A percentile compares a stretch with the other conserved stretches of the same genome.
These are phyloP conservation scores for Drosophila helvetica DNA, from an alignment of 2,888 invertebrate genomes.

Conservation along the genomic window DNA sequence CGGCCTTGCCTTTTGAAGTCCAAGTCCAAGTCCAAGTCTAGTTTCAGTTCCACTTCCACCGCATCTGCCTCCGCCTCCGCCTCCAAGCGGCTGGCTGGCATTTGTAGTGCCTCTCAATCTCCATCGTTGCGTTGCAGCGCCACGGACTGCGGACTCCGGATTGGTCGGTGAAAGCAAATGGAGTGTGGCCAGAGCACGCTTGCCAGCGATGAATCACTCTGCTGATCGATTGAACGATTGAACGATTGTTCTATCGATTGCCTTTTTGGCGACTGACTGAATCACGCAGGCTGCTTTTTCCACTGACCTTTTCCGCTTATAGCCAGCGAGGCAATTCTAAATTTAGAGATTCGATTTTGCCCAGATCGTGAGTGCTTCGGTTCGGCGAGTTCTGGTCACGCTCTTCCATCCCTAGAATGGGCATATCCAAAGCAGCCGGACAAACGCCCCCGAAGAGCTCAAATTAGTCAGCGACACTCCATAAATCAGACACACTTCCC, in stretches of 20 bases:
- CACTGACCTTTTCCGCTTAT: constrained; percentile 23
- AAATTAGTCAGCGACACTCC: constrained; percentile 76
- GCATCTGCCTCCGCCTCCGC: no score
- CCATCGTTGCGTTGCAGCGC: no score
- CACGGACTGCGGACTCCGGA: no score
- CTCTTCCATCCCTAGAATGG: constrained; percentile 38
- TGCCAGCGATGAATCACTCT: constrained; percentile 11
- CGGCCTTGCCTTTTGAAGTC: constrained; percentile 18
- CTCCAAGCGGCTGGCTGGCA: neutral
- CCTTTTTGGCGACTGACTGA: constrained; percentile 13
- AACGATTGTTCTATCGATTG: constrained; percentile 24
- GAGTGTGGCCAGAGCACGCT: constrained; percentile 2
- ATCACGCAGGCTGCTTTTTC: neutral
- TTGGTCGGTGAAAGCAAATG: neutral
- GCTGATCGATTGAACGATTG: constrained; percentile 15
- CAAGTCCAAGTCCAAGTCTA: constrained; percentile 3
- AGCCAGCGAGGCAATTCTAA: constrained; percentile 16
- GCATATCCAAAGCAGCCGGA: constrained; percentile 15
- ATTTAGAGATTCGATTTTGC: constrained; percentile 19
- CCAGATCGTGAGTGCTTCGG: constrained; percentile 12
- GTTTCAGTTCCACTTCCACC: neutral
- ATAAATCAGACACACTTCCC: constrained; percentile 66
- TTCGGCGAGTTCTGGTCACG: constrained; percentile 18
- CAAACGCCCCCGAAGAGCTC: constrained; percentile 53
- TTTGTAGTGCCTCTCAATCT: neutral